Evolutionary conservation across 53 echinoderm and acorn worm species (phyloP).

Genomic region (Mesocentrotus franciscanus): DNA sequence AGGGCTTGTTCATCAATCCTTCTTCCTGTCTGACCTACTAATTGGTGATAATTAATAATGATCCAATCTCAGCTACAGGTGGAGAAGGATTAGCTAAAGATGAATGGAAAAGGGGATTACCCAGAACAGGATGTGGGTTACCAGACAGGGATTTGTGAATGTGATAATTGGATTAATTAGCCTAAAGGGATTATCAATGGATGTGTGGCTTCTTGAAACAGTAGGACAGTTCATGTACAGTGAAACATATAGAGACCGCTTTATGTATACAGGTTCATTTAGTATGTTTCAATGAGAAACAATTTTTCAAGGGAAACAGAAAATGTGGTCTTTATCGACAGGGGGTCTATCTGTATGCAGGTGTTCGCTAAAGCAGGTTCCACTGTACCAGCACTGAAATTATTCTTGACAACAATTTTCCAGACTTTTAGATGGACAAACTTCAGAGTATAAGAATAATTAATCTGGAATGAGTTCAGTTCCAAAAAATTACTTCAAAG

Average conservation of each 20-base stretch:
- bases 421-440: too few species aligned
- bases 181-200: background rate
- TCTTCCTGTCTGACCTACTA: slow-evolving; percentile 6
- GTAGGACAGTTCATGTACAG: background rate
- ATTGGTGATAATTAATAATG: slow-evolving; percentile 16
- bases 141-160: slow-evolving; percentile 3
- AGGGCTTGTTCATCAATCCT: background rate
- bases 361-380: too few species aligned
- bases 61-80: background rate
- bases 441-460: too few species aligned
- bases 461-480: too few species aligned
- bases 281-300: too few species aligned
- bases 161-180: slow-evolving; percentile 28
- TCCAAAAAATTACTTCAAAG: too few species aligned
- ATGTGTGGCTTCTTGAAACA: slow-evolving; percentile 9
- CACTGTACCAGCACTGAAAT: too few species aligned
- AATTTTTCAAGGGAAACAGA: background rate
- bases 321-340: background rate
- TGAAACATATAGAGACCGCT: too few species aligned
- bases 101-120: slow-evolving; percentile 7
- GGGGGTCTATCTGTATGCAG: too few species aligned
- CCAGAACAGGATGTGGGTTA: background rate
- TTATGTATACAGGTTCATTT: too few species aligned
- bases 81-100: background rate
- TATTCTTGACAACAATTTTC: too few species aligned